Conservation (phyloP, 2,888 invertebrate genomes). For the Oeneis ivallda region DNA sequence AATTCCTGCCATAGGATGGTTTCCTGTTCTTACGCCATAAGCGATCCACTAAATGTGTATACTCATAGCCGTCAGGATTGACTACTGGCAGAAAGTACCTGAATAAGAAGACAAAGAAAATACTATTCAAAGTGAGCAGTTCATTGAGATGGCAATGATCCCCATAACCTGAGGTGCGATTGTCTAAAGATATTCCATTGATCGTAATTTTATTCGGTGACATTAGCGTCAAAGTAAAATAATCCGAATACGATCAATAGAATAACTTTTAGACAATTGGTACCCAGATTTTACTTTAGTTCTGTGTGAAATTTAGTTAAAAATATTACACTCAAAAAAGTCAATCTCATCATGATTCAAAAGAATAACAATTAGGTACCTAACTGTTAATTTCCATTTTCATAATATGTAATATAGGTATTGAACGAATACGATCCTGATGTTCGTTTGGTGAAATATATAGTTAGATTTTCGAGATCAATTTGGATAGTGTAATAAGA, state of each 20-base stretch:
- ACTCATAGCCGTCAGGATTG: constrained; percentile 95
- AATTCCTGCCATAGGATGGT: constrained; percentile 71
- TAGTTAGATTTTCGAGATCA: neutral
- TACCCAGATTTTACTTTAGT: no score
- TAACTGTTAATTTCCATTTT: no score
- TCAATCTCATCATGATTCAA: no score
- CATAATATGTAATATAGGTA: no score
- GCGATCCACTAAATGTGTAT: constrained; percentile 88
- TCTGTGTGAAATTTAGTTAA: neutral
- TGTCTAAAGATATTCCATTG: no score
- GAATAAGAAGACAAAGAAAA: constrained; percentile 13
- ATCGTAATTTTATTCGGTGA: no score
- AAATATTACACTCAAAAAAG: neutral
- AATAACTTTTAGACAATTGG: no score
- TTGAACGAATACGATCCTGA: neutral
- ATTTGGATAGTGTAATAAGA: neutral
- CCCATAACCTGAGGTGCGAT: no score
- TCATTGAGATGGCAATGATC: neutral
- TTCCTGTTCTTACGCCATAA: constrained; percentile 92
- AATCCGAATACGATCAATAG: no score
- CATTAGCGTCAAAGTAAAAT: no score
- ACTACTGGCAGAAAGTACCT: constrained; percentile 88
- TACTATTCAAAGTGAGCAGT: neutral
- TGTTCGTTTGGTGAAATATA: neutral
- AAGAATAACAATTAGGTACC: no score